These are phyloP conservation scores for Phoeniculus purpureus DNA, from an alignment of 2,797 vertebrate species.

Conservation along the genomic window DNA sequence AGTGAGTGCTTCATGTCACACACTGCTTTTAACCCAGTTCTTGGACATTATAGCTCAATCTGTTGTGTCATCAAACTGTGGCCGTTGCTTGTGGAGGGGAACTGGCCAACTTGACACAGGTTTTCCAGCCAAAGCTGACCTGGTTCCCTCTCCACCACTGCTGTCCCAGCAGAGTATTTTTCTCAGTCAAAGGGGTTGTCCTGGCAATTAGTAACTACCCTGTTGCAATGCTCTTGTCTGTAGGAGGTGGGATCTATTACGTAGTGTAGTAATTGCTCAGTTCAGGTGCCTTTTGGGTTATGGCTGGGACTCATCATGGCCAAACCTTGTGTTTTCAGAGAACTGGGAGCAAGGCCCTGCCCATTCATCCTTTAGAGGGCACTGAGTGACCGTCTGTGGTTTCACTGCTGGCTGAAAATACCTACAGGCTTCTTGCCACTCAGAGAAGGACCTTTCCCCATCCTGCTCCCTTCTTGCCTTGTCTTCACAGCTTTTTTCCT, in stretches of 20 bases:
- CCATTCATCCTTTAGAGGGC: slow-evolving; percentile 29
- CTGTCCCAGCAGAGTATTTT: not conserved
- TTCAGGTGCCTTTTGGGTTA: not conserved
- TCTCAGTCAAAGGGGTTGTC: not conserved
- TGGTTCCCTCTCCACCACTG: not conserved
- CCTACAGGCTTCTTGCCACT: not conserved
- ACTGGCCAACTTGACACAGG: not conserved
- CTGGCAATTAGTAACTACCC: not conserved
- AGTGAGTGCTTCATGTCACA: not conserved
- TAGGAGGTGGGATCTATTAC: not conserved
- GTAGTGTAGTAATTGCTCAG: accelerated
- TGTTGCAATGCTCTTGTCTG: not conserved
- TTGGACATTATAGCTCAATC: not conserved
- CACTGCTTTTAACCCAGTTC: not conserved
- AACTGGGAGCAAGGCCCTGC: not conserved
- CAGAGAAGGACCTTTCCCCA: not conserved
- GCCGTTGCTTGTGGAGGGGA: not conserved
- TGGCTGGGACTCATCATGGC: accelerated
- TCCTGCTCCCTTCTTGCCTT: not conserved
- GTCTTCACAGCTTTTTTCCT: not conserved
- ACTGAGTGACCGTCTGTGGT: not conserved
- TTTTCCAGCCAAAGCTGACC: not conserved
- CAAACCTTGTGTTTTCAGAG: not conserved
- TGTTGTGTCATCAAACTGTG: not conserved
- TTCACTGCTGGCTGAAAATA: accelerated